Base-by-base conservation (phyloP, 2,888 invertebrate species). In the Noctua fimbriata region DNA sequence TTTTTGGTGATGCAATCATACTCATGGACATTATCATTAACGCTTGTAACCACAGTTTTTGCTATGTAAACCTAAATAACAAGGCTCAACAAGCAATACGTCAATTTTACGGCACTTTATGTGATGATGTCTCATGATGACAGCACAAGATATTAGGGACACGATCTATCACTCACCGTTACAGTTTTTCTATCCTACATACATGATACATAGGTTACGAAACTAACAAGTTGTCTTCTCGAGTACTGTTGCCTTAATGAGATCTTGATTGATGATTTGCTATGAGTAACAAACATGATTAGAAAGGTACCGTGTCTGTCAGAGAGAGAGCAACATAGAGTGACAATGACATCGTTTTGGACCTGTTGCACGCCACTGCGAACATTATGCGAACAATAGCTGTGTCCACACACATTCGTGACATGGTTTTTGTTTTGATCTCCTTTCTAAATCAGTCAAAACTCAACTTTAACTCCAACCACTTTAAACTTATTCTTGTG, bases 341-440 rank as follows among this genome's bases (percentile, higher is more conserved):
- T 90, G 92, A 90, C 92, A 91, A 90, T 92, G 92, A 90, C 92
- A 92, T 90, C 85, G 78, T 90, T 92, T 90, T 79, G 73, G 78
- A 83, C 88, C 81, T 84, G 82, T 81, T 83, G 72, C 82, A 85
- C 78, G 71, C 72, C 81, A 81, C 77, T 72, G 82, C 84, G 82
- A 83, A 79, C 87, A 88, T 85, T 84, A 86, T 81, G 74, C 83
- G 80, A 81, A 88, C 83, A 87, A 88, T 90, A 86, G 81, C 84
- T 78, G 84, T 89, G 83, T 80, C 83, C 82, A 83, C 80, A 84
- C 87, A 76, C 76, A 88, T 86, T 86, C 82, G 73, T 87, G 88
- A 87, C 90, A 86, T 74, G 83, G 78, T 83, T 84, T 82, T 85
- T 84, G 84, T 83, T 83, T 83, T 70, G 74, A 82, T 79, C 84